Conservation (phyloP, 1,140 invertebrate species). For the Brachionus sp. region DNA sequence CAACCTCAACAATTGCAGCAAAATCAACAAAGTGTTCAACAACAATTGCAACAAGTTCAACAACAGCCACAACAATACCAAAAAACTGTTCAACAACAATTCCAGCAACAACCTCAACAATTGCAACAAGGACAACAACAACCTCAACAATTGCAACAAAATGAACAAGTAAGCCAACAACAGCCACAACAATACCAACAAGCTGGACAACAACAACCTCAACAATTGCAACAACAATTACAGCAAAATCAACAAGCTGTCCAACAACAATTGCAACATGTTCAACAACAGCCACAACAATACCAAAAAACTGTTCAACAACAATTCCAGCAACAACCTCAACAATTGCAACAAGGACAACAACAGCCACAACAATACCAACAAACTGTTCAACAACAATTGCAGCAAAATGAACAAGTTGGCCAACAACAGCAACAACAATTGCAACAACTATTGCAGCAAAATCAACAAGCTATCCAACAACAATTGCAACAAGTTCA, state of each 20-base stretch:
- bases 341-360: not conserved
- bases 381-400: not conserved
- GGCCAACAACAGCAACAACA: not conserved
- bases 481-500: not conserved
- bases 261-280: not conserved
- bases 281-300: slow-evolving; percentile 23
- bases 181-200: not conserved
- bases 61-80: slow-evolving; percentile 4
- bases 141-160: not conserved
- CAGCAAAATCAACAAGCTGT: not conserved
- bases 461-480: not conserved
- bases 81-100: not conserved
- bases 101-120: not conserved
- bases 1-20: not conserved
- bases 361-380: slow-evolving; percentile 8
- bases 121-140: not conserved
- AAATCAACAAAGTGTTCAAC: not conserved
- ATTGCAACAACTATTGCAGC: not conserved
- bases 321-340: not conserved
- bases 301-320: not conserved
- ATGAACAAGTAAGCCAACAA: not conserved
- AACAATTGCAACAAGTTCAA: not conserved
- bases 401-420: not conserved
- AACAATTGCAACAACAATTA: not conserved
- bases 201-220: not conserved